Percentiles rank a stretch among this genome's conserved stretches.
These are phyloP conservation scores for Eulacestoma nigropectus DNA, from an alignment of 2,113 vertebrate genomes.

Conservation along the genomic window DNA sequence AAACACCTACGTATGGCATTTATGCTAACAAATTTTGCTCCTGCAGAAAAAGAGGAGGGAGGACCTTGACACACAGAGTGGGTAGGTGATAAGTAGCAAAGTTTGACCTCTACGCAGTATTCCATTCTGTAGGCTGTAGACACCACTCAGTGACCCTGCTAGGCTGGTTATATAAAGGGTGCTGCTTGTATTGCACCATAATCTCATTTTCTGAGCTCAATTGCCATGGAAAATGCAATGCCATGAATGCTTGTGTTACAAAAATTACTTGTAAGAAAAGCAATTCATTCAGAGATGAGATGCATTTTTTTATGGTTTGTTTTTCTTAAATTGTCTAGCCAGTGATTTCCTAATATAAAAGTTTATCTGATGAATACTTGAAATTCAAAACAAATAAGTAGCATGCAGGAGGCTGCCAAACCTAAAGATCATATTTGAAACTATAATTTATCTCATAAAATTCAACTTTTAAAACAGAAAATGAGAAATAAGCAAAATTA, in stretches of 20 bases:
- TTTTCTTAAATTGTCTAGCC: not conserved
- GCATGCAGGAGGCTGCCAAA: not conserved
- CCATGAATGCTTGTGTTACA: not conserved
- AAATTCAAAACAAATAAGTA: not conserved
- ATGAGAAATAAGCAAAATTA: not conserved
- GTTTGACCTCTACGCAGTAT: not conserved
- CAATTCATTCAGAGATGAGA: not conserved
- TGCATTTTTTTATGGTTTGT: not conserved
- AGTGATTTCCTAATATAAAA: not conserved
- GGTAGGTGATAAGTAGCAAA: not conserved
- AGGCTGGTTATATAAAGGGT: not conserved
- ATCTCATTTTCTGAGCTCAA: not conserved
- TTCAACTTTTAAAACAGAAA: constrained; percentile 3
- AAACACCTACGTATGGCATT: not conserved
- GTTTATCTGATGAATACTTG: not conserved
- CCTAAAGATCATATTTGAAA: not conserved
- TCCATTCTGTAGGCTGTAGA: not conserved
- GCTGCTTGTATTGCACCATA: not conserved
- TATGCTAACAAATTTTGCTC: not conserved
- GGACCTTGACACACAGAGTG: not conserved
- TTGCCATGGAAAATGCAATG: not conserved
- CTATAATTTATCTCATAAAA: not conserved
- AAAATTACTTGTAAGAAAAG: not conserved
- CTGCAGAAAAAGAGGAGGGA: not conserved
- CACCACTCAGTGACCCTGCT: not conserved